Percentiles rank a stretch among this genome's conserved stretches.
Evolutionary conservation across 2,888 invertebrate genomes (phyloP).

Genomic region (Camptogramma bilineatum): DNA sequence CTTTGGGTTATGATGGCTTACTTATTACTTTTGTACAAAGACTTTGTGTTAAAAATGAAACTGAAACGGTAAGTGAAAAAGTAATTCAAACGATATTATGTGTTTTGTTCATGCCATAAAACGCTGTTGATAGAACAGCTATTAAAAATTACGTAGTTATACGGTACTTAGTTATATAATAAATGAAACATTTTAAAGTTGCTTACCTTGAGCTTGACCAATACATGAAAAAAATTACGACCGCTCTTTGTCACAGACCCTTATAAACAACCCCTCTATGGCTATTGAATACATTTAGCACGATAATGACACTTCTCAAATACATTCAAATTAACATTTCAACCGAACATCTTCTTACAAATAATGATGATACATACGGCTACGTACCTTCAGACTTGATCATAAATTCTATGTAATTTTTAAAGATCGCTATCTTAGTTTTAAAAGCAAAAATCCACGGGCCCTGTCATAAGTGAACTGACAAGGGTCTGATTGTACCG

Average conservation of each 20-base stretch:
- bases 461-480: constrained; percentile 64
- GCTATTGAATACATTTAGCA: constrained; percentile 51
- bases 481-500: constrained; percentile 72
- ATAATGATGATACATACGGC: constrained; percentile 13
- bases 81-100: constrained; percentile 10
- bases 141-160: constrained; percentile 27
- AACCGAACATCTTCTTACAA: constrained; percentile 22
- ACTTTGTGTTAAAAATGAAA: constrained; percentile 3
- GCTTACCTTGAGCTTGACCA: constrained; percentile 67
- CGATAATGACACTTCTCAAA: constrained; percentile 58
- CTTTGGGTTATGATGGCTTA: constrained; percentile 9
- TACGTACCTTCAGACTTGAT: constrained; percentile 24
- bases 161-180: constrained; percentile 36
- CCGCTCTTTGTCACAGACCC: constrained; percentile 67
- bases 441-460: constrained; percentile 36
- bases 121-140: constrained; percentile 16
- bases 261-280: constrained; percentile 52
- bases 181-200: constrained; percentile 46
- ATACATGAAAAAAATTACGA: constrained; percentile 55
- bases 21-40: not conserved
- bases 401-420: constrained; percentile 21
- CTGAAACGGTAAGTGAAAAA: constrained; percentile 22
- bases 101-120: constrained; percentile 6
- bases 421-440: constrained; percentile 28
- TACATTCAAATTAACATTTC: constrained; percentile 47